These are phyloP conservation scores for Cynocephalus volans DNA, from an alignment of 2,113 vertebrate genomes.

Conservation along the genomic window DNA sequence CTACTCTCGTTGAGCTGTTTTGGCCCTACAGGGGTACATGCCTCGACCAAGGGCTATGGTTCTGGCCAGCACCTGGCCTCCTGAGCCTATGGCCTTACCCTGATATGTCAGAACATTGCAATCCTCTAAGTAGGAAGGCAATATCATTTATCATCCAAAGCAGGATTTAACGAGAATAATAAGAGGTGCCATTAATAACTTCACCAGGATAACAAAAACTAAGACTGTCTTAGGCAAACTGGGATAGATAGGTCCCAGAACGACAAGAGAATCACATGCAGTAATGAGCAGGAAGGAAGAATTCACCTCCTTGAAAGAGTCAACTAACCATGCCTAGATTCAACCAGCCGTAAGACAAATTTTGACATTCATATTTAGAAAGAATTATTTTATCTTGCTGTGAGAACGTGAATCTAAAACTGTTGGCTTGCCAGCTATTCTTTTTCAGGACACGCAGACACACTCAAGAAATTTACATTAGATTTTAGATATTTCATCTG, in stretches of 20 bases:
- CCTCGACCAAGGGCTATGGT: not conserved
- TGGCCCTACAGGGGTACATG: not conserved
- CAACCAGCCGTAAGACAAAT: not conserved
- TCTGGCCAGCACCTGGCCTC: not conserved
- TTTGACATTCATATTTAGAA: constrained; percentile 7
- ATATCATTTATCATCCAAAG: not conserved
- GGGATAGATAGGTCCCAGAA: not conserved
- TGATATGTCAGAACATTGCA: not conserved
- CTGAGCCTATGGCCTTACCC: not conserved
- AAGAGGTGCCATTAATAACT: not conserved
- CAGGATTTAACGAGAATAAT: not conserved
- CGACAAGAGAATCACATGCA: not conserved
- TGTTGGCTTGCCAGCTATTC: not conserved
- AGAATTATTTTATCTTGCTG: constrained; percentile 41
- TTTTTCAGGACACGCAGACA: not conserved
- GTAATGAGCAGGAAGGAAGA: not conserved
- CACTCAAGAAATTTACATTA: constrained; percentile 2
- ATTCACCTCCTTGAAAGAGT: not conserved
- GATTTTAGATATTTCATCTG: constrained; percentile 8
- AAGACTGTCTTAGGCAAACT: not conserved
- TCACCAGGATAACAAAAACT: not conserved
- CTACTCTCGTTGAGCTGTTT: not conserved
- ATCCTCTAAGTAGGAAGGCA: not conserved
- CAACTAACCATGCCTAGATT: not conserved
- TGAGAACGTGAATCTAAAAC: not conserved